A percentile compares a stretch with the other conserved stretches of the same genome.
Evolutionary conservation across 2,113 vertebrate species (phyloP).

Genomic region (Odobenus rosmarus): DNA sequence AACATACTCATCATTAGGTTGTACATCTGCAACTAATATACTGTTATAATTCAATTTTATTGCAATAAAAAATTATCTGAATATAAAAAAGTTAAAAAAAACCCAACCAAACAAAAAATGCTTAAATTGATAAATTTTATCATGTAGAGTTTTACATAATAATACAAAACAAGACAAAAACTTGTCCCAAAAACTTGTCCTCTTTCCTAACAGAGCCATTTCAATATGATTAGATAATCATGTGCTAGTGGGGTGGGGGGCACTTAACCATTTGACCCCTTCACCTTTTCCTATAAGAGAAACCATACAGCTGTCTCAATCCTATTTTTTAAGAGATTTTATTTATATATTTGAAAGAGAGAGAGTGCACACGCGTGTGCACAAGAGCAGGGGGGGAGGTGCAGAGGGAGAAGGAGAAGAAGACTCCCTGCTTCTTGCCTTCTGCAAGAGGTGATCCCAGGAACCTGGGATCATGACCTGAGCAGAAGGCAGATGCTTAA

Average conservation of each 20-base stretch:
- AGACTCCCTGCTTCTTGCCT: too few relatives aligned
- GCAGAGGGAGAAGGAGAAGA: too few relatives aligned
- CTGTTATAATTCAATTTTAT: not conserved
- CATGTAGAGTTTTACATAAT: not conserved
- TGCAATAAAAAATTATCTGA: not conserved
- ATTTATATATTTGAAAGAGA: too few relatives aligned
- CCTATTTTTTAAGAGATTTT: not conserved
- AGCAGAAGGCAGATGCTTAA: not conserved
- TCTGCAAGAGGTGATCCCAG: rapidly evolving
- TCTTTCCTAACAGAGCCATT: not conserved
- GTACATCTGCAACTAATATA: not conserved
- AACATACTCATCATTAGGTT: not conserved
- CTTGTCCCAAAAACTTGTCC: not conserved
- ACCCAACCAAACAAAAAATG: not conserved
- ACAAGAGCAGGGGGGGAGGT: too few relatives aligned
- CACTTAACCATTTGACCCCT: too few relatives aligned
- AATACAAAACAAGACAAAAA: not conserved
- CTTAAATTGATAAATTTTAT: not conserved
- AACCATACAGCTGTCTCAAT: not conserved
- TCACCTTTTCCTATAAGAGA: not conserved
- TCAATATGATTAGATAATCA: not conserved
- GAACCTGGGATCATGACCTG: not conserved
- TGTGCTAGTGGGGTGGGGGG: rapidly evolving
- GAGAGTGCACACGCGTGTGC: too few relatives aligned
- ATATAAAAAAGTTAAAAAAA: not conserved